Conservation (phyloP, 2,888 invertebrate species). For the Aphrophora alni region DNA sequence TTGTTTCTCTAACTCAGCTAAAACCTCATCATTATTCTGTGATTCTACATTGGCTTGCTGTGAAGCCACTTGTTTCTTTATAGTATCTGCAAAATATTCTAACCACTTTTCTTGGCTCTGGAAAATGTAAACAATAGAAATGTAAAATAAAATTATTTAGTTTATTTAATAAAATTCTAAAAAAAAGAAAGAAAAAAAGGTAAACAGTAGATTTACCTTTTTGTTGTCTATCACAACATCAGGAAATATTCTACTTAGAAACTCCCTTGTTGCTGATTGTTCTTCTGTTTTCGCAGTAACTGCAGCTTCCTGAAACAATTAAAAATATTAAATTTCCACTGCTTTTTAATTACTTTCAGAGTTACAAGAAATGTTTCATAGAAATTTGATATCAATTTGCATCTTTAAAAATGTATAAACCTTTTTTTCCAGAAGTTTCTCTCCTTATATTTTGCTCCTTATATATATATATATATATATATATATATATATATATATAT, state of each 20-base stretch:
- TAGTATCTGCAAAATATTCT: conserved; percentile 54
- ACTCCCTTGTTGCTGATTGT: conserved; percentile 33
- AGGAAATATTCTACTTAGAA: conserved; percentile 18
- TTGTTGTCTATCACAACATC: background rate
- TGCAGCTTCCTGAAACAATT: conserved; percentile 40
- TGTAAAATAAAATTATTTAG: background rate
- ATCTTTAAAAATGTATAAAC: no score
- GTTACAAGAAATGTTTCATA: no score
- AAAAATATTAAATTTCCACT: background rate
- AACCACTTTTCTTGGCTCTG: conserved; percentile 53
- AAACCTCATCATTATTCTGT: conserved; percentile 36
- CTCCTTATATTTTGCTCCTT: no score
- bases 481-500: no score
- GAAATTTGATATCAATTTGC: no score
- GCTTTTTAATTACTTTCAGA: no score
- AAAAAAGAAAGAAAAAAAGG: background rate
- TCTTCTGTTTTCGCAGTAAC: conserved; percentile 43
- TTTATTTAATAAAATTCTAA: background rate
- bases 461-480: no score
- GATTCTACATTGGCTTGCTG: background rate
- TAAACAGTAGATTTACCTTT: conserved; percentile 19
- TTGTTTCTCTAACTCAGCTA: conserved; percentile 64
- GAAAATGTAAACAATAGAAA: conserved; percentile 28
- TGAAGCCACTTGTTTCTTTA: conserved; percentile 47
- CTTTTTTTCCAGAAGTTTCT: no score